Evolutionary conservation across 2,888 invertebrate species (phyloP).

Genomic region (Antheraea yamamai): DNA sequence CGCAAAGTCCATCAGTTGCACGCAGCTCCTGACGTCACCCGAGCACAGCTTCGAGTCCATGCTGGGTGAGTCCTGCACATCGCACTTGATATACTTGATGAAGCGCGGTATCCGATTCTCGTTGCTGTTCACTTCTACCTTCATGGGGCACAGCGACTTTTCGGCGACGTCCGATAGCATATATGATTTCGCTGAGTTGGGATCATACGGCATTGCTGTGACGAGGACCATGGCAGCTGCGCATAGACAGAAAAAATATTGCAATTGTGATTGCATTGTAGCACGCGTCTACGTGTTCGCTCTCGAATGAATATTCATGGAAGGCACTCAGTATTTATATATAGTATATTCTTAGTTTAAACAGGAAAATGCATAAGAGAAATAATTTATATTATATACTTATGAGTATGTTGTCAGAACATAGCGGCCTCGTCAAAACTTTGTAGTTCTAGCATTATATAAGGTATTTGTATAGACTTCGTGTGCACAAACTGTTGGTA

Average conservation of each 20-base stretch:
- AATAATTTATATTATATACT: too few species aligned
- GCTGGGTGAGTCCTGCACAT: neutral
- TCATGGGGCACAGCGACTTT: neutral
- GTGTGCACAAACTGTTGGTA: too few species aligned
- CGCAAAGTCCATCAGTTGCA: constrained; percentile 10
- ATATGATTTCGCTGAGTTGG: neutral
- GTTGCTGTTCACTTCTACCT: neutral
- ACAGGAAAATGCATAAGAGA: too few species aligned
- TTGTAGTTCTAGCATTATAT: too few species aligned
- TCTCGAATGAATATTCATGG: neutral
- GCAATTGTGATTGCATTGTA: neutral
- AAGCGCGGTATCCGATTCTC: neutral
- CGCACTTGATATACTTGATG: neutral
- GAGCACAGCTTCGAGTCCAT: neutral
- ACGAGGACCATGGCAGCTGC: neutral
- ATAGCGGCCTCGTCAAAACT: too few species aligned
- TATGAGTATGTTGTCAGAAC: too few species aligned
- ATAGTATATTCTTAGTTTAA: neutral
- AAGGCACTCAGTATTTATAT: neutral
- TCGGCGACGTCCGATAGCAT: neutral
- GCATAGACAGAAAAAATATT: neutral
- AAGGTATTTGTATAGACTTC: too few species aligned
- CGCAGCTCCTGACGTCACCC: neutral
- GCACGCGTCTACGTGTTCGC: neutral
- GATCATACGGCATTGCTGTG: neutral